Evolutionary conservation across 2,888 invertebrate species (phyloP).

Genomic region (Arrhopalites spinosus): DNA sequence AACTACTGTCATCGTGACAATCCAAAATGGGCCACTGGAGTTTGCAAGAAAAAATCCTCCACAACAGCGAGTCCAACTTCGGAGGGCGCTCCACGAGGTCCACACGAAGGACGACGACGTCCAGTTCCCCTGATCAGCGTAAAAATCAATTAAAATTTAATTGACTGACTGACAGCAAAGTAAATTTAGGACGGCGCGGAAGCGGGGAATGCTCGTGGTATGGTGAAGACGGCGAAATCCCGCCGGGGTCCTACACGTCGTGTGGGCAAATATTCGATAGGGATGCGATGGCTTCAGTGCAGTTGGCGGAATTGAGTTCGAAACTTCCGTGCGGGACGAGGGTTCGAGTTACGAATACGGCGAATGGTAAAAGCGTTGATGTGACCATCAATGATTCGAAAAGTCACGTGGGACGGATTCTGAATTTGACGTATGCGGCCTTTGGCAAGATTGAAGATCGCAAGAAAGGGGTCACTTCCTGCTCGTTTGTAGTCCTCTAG

Average conservation of each 20-base stretch:
- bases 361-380: constrained; percentile 43
- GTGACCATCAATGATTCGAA: constrained; percentile 47
- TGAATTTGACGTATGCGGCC: constrained; percentile 48
- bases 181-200: not conserved
- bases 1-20: not conserved
- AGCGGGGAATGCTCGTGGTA: constrained; percentile 47
- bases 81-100: not conserved
- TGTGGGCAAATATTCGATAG: constrained; percentile 44
- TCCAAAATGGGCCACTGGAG: not conserved
- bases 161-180: no score
- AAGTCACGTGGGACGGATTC: constrained; percentile 37
- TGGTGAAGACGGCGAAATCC: constrained; percentile 46
- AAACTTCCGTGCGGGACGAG: constrained; percentile 37
- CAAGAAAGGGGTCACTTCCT: constrained; percentile 4
- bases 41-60: no score
- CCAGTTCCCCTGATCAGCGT: no score
- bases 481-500: constrained; percentile 10
- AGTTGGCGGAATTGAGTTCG: not conserved
- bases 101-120: not conserved
- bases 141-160: no score
- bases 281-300: constrained; percentile 38
- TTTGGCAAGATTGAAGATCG: constrained; percentile 20
- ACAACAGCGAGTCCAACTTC: no score
- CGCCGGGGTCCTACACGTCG: constrained; percentile 43
- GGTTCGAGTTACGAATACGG: constrained; percentile 42